Evolutionary conservation across 2,797 vertebrate genomes (phyloP).

Genomic region (Rhinichthys osculus): DNA sequence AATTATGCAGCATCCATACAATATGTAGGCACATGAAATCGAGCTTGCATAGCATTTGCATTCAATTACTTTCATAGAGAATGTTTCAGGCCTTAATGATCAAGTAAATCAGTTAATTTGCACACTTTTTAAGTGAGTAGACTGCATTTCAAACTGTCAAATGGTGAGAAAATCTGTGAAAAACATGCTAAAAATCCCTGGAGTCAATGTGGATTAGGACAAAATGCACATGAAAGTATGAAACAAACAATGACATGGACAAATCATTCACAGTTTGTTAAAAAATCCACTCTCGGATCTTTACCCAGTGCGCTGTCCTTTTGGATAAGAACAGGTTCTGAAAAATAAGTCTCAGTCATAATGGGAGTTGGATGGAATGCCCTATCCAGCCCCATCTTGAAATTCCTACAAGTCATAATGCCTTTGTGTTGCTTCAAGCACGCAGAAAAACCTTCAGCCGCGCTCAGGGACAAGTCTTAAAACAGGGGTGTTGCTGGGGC

Average conservation of each 20-base stretch:
- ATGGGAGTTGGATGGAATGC: not conserved
- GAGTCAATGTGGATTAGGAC: not conserved
- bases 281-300: slow-evolving; percentile 35
- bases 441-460: not conserved
- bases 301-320: slow-evolving; percentile 55
- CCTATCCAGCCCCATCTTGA: not conserved
- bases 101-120: not conserved
- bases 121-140: not conserved
- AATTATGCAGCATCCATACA: not conserved
- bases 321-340: slow-evolving; percentile 49
- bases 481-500: not conserved
- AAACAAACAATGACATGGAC: not conserved
- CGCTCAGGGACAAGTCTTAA: not conserved
- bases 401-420: not conserved
- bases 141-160: not conserved
- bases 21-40: not conserved
- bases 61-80: not conserved
- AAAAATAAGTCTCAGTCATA: slow-evolving; percentile 55
- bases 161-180: not conserved
- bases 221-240: not conserved
- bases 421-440: slow-evolving; percentile 13
- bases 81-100: not conserved
- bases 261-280: slow-evolving; percentile 34
- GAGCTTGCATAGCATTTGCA: not conserved
- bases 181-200: slow-evolving; percentile 10